phyloP scores from a whole-genome alignment of 2,113 vertebrate genomes.

The Alethe diademata region DNA sequence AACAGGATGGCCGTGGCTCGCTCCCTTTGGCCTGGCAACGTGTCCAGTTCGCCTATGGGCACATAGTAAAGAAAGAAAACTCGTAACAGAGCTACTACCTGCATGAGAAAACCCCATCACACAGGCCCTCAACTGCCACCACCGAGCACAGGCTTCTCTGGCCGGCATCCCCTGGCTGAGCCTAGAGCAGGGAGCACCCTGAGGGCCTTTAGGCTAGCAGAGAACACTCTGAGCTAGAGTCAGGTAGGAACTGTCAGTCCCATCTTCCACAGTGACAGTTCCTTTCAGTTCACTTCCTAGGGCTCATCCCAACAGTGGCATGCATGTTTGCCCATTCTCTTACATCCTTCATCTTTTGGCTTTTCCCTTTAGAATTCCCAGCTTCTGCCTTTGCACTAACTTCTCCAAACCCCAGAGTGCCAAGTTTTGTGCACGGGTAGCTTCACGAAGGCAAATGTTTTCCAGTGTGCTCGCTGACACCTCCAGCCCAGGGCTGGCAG shows the following conservation, averaged over 20 bases:
- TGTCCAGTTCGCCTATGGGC: conserved; percentile 74
- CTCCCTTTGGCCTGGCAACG: conserved; percentile 89
- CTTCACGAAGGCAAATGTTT: neutral
- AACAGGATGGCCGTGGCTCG: conserved; percentile 92
- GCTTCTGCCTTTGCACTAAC: neutral
- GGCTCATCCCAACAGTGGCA: neutral
- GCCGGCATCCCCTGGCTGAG: neutral
- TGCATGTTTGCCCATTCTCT: neutral
- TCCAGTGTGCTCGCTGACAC: accelerated
- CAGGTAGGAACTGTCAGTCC: neutral
- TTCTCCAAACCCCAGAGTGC: neutral
- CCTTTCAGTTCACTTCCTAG: neutral
- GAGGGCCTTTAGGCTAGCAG: neutral
- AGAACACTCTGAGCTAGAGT: neutral
- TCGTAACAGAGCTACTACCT: neutral
- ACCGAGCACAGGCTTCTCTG: neutral
- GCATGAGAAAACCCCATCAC: neutral
- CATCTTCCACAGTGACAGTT: neutral
- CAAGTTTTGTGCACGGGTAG: accelerated
- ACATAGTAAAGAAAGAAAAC: neutral
- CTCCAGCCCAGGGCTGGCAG: neutral
- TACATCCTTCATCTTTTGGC: neutral
- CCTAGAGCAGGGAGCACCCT: neutral
- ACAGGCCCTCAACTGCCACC: neutral
- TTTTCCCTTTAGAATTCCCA: neutral